phyloP scores from a whole-genome alignment of 1,140 invertebrate genomes.

The Pogonomyrmex californicus region DNA sequence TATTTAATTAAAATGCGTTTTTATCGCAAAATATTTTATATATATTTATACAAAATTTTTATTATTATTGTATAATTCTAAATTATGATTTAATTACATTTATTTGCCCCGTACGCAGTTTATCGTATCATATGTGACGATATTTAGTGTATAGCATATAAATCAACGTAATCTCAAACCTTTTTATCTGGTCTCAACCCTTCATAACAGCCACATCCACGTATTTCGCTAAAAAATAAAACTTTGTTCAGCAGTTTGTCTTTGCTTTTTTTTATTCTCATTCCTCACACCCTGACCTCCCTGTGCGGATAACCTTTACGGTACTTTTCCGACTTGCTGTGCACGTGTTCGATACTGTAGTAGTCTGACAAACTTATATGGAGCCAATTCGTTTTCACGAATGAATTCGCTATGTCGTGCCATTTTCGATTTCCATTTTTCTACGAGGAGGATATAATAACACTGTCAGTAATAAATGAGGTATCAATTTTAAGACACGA shows the following conservation, averaged over 20 bases:
- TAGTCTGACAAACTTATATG: conserved; percentile 35
- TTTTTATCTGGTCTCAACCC: conserved; percentile 17
- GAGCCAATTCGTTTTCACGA: conserved; percentile 29
- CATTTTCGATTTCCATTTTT: conserved; percentile 15
- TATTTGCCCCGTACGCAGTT: background rate
- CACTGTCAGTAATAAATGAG: background rate
- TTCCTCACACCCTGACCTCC: conserved; percentile 31
- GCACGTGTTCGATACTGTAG: conserved; percentile 44
- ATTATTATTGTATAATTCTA: background rate
- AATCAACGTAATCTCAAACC: conserved; percentile 27
- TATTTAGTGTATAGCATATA: background rate
- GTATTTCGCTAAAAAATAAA: conserved; percentile 39
- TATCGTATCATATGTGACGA: conserved; percentile 2
- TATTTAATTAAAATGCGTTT: background rate
- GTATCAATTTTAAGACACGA: background rate
- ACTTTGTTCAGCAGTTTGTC: conserved; percentile 42
- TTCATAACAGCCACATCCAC: conserved; percentile 26
- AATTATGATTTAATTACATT: background rate
- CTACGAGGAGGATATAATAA: background rate
- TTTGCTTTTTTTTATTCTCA: conserved; percentile 46
- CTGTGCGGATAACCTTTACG: conserved; percentile 42
- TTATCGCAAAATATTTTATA: background rate
- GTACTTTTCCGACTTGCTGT: conserved; percentile 39
- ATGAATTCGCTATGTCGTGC: conserved; percentile 29
- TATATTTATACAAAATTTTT: background rate